Evolutionary conservation across 2,797 vertebrate species (phyloP).

Genomic region (Sebastes cheni): DNA sequence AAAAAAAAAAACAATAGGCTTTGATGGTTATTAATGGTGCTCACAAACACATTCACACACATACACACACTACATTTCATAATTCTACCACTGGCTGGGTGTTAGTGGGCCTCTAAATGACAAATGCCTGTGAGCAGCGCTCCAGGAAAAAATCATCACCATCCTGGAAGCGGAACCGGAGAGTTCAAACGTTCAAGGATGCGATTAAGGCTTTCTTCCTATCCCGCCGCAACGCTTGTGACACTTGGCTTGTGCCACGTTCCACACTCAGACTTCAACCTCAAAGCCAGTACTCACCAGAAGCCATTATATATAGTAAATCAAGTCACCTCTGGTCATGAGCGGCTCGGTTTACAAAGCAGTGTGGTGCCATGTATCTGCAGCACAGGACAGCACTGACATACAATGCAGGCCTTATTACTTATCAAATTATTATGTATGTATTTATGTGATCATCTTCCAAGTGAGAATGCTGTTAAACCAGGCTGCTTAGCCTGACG

Average conservation of each 20-base stretch:
- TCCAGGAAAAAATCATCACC: slow-evolving; percentile 55
- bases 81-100: slow-evolving; percentile 26
- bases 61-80: slow-evolving; percentile 44
- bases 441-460: not conserved
- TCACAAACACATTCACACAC: slow-evolving; percentile 49
- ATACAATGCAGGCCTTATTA: not conserved
- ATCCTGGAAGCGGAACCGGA: slow-evolving; percentile 42
- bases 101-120: slow-evolving; percentile 23
- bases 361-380: slow-evolving; percentile 18
- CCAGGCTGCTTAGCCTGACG: not conserved
- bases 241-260: slow-evolving; percentile 55
- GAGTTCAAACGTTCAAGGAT: slow-evolving; percentile 74
- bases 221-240: slow-evolving; percentile 36
- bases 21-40: slow-evolving; percentile 60
- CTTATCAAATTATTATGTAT: not conserved
- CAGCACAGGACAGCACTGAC: slow-evolving; percentile 14
- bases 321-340: slow-evolving; percentile 44
- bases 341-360: slow-evolving; percentile 43
- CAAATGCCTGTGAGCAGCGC: slow-evolving; percentile 50
- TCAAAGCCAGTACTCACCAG: slow-evolving; percentile 50
- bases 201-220: slow-evolving; percentile 56
- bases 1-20: slow-evolving; percentile 52
- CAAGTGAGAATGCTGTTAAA: not conserved
- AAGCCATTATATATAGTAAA: slow-evolving; percentile 62
- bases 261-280: slow-evolving; percentile 47